These are phyloP conservation scores for Drosophila nr. medialis DNA, from an alignment of 2,888 invertebrate genomes.

Conservation along the genomic window DNA sequence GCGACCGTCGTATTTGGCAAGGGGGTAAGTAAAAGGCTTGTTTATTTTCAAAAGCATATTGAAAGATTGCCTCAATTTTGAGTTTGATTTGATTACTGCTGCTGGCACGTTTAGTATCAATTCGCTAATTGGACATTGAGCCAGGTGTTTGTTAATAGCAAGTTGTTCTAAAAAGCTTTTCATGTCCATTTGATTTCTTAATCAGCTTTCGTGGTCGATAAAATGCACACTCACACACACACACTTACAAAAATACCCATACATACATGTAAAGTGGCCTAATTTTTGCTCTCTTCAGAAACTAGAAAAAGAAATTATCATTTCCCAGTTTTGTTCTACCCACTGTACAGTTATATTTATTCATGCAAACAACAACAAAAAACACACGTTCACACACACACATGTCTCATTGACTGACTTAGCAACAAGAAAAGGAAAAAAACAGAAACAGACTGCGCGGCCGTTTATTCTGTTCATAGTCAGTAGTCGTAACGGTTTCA, in stretches of 20 bases:
- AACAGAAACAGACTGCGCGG: constrained; percentile 36
- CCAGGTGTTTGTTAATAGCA: constrained; percentile 34
- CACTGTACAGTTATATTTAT: constrained; percentile 69
- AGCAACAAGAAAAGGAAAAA: constrained; percentile 67
- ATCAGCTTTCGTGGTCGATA: constrained; percentile 45
- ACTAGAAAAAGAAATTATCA: constrained; percentile 27
- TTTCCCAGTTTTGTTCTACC: constrained; percentile 34
- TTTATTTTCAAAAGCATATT: constrained; percentile 34
- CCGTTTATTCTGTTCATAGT: constrained; percentile 46
- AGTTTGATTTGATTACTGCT: constrained; percentile 29
- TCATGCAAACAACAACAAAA: constrained; percentile 6
- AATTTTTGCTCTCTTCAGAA: constrained; percentile 36
- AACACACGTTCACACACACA: background rate
- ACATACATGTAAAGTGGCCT: constrained; percentile 11
- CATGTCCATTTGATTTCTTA: constrained; percentile 44
- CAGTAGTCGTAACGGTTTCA: constrained; percentile 64
- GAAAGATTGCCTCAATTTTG: constrained; percentile 40
- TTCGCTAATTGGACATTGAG: constrained; percentile 44
- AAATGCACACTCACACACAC: constrained; percentile 5
- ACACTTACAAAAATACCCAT: background rate
- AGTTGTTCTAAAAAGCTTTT: constrained; percentile 33
- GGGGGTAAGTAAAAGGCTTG: constrained; percentile 23
- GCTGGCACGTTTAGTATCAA: constrained; percentile 31
- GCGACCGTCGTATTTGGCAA: constrained; percentile 10
- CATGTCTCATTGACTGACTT: constrained; percentile 67